Percentiles rank a stretch among this genome's conserved stretches.
phyloP scores from a whole-genome alignment of 2,888 invertebrate species.

The Zhuqinia jingwanae region DNA sequence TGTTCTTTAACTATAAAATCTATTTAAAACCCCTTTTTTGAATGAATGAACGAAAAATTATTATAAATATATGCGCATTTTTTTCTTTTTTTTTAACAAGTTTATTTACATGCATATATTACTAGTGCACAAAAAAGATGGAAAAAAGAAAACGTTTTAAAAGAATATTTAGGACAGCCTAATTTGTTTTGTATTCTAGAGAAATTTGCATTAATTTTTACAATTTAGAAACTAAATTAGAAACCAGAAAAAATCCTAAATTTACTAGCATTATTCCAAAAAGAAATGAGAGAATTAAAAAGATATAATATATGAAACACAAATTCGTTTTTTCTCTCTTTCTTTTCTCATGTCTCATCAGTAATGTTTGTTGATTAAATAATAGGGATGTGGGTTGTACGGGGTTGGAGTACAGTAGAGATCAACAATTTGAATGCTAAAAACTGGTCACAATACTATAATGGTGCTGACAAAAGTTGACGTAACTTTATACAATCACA shows the following conservation, averaged over 20 bases:
- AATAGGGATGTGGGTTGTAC: too few relatives aligned
- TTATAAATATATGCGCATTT: too few relatives aligned
- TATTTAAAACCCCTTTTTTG: too few relatives aligned
- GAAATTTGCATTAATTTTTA: conserved; percentile 35
- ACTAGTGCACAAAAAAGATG: not conserved
- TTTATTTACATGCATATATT: too few relatives aligned
- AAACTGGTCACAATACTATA: conserved; percentile 11
- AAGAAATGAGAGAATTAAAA: too few relatives aligned
- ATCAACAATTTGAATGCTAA: not conserved
- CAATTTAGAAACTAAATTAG: not conserved
- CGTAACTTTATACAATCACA: not conserved
- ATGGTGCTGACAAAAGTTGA: not conserved
- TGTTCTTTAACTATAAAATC: too few relatives aligned
- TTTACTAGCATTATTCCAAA: not conserved
- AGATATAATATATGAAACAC: too few relatives aligned
- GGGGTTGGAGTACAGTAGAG: too few relatives aligned
- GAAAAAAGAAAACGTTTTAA: not conserved
- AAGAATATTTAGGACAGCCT: conserved; percentile 18
- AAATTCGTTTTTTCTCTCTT: not conserved
- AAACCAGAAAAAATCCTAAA: not conserved
- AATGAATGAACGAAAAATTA: too few relatives aligned
- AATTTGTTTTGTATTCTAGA: conserved; percentile 3
- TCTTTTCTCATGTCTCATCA: not conserved
- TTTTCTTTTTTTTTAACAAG: too few relatives aligned
- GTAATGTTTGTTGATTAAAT: too few relatives aligned